These are phyloP conservation scores for Etheostoma perlongum DNA, from an alignment of 2,797 vertebrate genomes.

Conservation along the genomic window DNA sequence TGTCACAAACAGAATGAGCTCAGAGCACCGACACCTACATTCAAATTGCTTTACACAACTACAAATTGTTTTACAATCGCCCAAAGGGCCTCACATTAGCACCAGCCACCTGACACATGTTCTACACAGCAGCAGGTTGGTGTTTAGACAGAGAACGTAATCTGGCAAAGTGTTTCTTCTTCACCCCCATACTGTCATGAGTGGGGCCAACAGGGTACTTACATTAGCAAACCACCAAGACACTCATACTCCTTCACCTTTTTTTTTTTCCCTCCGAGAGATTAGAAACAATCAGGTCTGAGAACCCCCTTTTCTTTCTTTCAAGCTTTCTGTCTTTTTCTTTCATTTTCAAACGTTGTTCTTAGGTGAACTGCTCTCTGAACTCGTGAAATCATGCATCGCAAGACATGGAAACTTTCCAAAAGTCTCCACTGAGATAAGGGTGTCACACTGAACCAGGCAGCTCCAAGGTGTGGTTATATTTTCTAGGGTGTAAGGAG, in stretches of 20 bases:
- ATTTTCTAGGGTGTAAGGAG: constrained; percentile 51
- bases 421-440: constrained; percentile 64
- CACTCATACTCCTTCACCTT: constrained; percentile 39
- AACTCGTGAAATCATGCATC: constrained; percentile 73
- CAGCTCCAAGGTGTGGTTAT: constrained; percentile 41
- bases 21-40: constrained; percentile 23
- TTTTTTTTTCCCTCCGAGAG: neutral
- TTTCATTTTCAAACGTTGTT: constrained; percentile 33
- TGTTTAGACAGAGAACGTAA: constrained; percentile 48
- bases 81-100: constrained; percentile 51
- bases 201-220: constrained; percentile 59
- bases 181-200: constrained; percentile 65
- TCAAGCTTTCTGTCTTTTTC: constrained; percentile 30
- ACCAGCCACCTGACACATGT: constrained; percentile 65
- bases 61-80: constrained; percentile 60
- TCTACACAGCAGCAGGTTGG: constrained; percentile 27
- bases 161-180: constrained; percentile 65
- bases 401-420: constrained; percentile 66
- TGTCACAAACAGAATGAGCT: constrained; percentile 26
- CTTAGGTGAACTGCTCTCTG: constrained; percentile 62
- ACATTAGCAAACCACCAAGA: constrained; percentile 59
- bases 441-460: constrained; percentile 42
- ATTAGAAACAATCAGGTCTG: constrained; percentile 39
- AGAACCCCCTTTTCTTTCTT: constrained; percentile 28
- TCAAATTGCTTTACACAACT: constrained; percentile 46